Evolutionary conservation across 2,888 invertebrate species (phyloP).

Genomic region (Callimorpha dominula): DNA sequence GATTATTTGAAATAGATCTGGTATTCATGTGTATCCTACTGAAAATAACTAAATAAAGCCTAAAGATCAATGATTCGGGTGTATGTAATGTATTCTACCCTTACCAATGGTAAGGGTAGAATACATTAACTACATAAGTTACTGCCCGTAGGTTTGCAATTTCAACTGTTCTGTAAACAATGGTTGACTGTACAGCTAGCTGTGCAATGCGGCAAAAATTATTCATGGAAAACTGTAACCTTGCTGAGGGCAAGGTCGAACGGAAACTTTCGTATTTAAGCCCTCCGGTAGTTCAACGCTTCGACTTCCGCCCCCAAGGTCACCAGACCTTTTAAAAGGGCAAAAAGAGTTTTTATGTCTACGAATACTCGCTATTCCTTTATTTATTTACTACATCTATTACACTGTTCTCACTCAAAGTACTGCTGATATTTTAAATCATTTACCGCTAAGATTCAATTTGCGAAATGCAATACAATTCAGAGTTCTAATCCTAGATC

Average conservation of each 20-base stretch:
- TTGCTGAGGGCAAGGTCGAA: conserved; percentile 70
- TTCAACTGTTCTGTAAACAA: conserved; percentile 56
- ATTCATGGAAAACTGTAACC: conserved; percentile 61
- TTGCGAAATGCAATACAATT: neutral
- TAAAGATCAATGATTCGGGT: neutral
- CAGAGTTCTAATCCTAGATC: neutral
- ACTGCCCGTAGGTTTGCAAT: conserved; percentile 28
- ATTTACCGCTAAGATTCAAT: neutral
- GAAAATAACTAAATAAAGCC: neutral
- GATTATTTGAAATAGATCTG: too few relatives aligned
- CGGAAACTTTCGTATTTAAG: conserved; percentile 70
- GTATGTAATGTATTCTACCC: too few relatives aligned
- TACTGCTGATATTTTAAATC: neutral
- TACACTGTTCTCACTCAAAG: neutral
- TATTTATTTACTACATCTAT: too few relatives aligned
- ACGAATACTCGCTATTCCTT: neutral
- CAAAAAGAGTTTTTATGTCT: conserved; percentile 22
- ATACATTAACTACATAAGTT: neutral
- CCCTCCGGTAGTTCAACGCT: conserved; percentile 51
- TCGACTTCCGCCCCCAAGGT: conserved; percentile 40
- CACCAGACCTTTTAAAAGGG: conserved; percentile 32
- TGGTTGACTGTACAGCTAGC: conserved; percentile 42
- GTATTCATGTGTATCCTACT: too few relatives aligned
- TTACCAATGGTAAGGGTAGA: neutral
- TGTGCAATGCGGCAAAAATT: conserved; percentile 52